Percentiles rank a stretch among this genome's conserved stretches.
phyloP scores from a whole-genome alignment of 2,113 vertebrate species.

The Sakesphorus luctuosus region DNA sequence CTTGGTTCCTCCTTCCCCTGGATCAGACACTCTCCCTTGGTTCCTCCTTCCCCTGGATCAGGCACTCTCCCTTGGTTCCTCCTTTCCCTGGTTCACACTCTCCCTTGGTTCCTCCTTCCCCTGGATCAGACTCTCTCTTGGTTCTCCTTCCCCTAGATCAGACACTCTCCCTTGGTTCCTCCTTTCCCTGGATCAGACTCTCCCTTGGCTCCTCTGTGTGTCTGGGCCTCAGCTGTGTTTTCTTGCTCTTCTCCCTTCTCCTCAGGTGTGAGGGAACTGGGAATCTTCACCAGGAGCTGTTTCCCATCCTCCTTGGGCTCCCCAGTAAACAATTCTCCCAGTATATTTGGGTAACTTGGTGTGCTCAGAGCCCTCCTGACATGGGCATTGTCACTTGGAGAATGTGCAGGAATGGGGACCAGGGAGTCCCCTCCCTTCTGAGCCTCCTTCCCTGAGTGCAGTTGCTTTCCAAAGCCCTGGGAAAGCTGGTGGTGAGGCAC shows the following conservation, averaged over 20 bases:
- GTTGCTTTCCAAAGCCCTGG: background rate
- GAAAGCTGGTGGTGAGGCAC: background rate
- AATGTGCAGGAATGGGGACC: background rate
- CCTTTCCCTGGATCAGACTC: background rate
- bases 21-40: too few species aligned
- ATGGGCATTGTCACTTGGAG: fast-evolving
- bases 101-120: too few species aligned
- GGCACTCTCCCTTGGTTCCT: too few species aligned
- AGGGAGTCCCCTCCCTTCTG: fast-evolving
- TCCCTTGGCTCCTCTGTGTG: background rate
- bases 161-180: too few species aligned
- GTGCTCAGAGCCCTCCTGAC: too few species aligned
- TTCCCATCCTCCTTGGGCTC: background rate
- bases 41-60: too few species aligned
- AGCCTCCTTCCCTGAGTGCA: background rate
- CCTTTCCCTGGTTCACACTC: too few species aligned
- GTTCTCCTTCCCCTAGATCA: background rate
- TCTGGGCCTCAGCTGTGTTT: background rate
- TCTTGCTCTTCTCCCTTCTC: background rate
- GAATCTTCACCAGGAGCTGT: background rate
- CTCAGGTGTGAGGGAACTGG: too few species aligned
- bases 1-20: too few species aligned
- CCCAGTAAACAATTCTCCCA: background rate
- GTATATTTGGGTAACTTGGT: background rate
- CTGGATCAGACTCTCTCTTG: too few species aligned